Evolutionary conservation across 2,888 invertebrate species (phyloP), one percentile per base, ranked within the genome.

Genomic region (Erebia ligea): DNA sequence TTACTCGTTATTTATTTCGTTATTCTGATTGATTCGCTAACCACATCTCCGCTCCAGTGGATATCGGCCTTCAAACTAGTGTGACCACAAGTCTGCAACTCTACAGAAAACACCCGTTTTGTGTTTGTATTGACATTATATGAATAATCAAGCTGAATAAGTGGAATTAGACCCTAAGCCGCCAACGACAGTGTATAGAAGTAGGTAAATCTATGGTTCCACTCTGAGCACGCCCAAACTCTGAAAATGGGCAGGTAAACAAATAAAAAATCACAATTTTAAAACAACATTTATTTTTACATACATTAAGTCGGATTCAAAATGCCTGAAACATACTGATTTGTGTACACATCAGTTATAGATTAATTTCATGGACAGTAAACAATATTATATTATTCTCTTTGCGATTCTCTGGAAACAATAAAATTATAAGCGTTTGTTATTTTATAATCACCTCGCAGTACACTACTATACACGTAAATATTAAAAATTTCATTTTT

Each of bases 231-330:
- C n/a, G n/a, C n/a, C n/a, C n/a, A n/a, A 50, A 15, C n/a, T 2
- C 2, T 2, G n/a, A 5, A 10, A 9, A 9, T 13, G 21, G 61
- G 17, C 63, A 74, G 62, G 61, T 59, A 40, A 63, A 73, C 19
- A 86, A 90, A 89, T 89, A 78, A 92, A 91, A 92, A 79, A 85
- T 79, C 85, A 89, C 86, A 88, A 87, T 89, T 90, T 92, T 91
- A 93, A 93, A 93, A 93, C 92, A 93, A 93, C 93, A 93, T 93
- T 93, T 93, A 93, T 93, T 93, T 92, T 92, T 93, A 92, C 92
- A 93, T 92, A 93, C 92, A 93, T 92, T 92, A 92, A 92, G 91
- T 93, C 92, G 89, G 92, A 93, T 93, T 93, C 91, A 92, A 93
- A 93, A 92, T 90, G 91, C 87, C 89, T 90, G 92, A 92, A 92